phyloP scores from a whole-genome alignment of 2,888 invertebrate species.

The Choreutis nemorana region DNA sequence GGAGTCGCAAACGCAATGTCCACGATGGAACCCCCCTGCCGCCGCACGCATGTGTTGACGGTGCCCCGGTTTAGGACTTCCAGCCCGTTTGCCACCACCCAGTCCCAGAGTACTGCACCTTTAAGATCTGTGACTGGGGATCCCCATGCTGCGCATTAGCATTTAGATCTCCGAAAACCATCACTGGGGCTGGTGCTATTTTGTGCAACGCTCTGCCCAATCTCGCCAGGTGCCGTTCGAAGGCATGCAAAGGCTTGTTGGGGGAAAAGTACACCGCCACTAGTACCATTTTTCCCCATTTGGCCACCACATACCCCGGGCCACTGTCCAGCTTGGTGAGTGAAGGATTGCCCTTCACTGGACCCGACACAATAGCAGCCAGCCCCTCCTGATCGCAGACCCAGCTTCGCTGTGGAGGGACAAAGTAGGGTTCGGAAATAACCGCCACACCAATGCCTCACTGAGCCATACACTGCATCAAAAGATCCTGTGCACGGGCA shows the following conservation, averaged over 20 bases:
- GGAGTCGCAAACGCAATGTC: not conserved
- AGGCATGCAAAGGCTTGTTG: not conserved
- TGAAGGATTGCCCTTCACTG: not conserved
- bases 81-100: not conserved
- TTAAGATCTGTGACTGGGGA: not conserved
- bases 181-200: not conserved
- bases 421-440: slow-evolving; percentile 2
- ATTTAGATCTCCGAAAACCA: slow-evolving; percentile 4
- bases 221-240: not conserved
- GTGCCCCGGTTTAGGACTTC: not conserved
- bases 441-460: slow-evolving; percentile 3
- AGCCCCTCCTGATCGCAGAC: slow-evolving; percentile 2
- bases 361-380: not conserved
- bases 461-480: slow-evolving; percentile 3
- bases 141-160: slow-evolving; percentile 4
- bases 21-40: not conserved
- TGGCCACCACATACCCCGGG: not conserved
- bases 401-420: slow-evolving; percentile 1
- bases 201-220: not conserved
- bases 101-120: not conserved
- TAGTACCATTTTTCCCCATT: not conserved
- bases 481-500: slow-evolving; percentile 2
- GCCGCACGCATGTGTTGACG: slow-evolving; percentile 1
- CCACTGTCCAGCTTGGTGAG: not conserved
- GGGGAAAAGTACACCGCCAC: no score